Conservation (phyloP, 2,113 vertebrate genomes). For the Semnornis frantzii region DNA sequence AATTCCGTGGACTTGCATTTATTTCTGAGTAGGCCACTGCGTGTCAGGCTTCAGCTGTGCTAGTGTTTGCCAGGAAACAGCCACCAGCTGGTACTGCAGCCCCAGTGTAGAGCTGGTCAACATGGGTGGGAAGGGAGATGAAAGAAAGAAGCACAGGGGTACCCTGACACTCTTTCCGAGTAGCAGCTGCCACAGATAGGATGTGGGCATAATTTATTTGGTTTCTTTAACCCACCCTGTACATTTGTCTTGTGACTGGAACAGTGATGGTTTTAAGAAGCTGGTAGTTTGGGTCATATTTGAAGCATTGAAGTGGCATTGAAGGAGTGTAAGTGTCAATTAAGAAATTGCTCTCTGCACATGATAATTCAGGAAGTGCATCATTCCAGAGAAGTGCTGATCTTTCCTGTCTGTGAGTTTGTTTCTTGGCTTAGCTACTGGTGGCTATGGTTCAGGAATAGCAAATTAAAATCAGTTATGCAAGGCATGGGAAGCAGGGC, state of each 20-base stretch:
- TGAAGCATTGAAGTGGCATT: neutral
- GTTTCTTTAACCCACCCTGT: accelerated
- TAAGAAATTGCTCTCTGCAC: neutral
- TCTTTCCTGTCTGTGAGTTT: neutral
- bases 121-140: neutral
- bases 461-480: neutral
- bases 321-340: neutral
- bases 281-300: neutral
- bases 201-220: neutral
- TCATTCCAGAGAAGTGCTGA: neutral
- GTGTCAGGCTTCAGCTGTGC: conserved; percentile 58
- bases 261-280: neutral
- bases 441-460: neutral
- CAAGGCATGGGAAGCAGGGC: neutral
- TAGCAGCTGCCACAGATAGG: neutral
- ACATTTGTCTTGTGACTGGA: neutral
- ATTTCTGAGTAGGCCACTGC: conserved; percentile 28
- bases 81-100: neutral
- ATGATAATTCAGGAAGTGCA: neutral
- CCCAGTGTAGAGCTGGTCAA: neutral
- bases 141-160: neutral
- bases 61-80: neutral
- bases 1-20: neutral
- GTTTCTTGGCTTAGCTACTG: neutral
- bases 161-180: neutral